These are phyloP conservation scores for Accipiter virgatus DNA, from an alignment of 2,113 vertebrate species.

Conservation along the genomic window DNA sequence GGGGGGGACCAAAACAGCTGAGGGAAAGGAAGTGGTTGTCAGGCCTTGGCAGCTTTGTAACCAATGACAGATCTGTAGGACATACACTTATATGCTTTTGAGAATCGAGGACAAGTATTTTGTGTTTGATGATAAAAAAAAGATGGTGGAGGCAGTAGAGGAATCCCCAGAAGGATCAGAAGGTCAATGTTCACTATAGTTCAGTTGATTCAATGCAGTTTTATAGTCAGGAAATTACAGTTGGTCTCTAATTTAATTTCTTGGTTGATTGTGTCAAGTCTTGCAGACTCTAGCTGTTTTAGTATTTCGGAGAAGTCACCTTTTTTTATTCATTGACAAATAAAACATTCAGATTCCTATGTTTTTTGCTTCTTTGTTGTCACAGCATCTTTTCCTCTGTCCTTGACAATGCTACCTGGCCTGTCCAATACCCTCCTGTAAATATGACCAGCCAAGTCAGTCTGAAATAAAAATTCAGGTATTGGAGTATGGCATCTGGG, in stretches of 20 bases:
- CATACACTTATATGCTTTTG: fast-evolving
- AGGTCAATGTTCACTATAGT: not conserved
- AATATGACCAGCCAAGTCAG: fast-evolving
- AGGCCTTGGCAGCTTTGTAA: not conserved
- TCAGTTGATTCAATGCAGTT: not conserved
- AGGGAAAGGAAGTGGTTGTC: fast-evolving
- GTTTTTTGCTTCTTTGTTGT: not conserved
- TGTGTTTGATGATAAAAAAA: not conserved
- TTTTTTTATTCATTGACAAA: not conserved
- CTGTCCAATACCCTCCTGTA: fast-evolving
- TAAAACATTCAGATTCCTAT: not conserved
- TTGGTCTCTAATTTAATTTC: not conserved
- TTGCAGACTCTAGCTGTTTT: fast-evolving
- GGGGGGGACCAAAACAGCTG: fast-evolving
- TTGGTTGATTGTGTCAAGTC: not conserved
- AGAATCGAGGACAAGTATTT: fast-evolving
- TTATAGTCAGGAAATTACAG: not conserved
- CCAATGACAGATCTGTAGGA: fast-evolving
- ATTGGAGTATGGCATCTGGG: not conserved
- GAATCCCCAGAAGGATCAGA: not conserved
- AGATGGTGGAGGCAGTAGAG: not conserved
- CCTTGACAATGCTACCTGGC: fast-evolving
- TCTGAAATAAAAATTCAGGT: not conserved
- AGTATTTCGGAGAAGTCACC: not conserved
- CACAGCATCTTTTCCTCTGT: not conserved